These are phyloP conservation scores for Acleris cristana DNA, from an alignment of 2,888 invertebrate species.

Conservation along the genomic window DNA sequence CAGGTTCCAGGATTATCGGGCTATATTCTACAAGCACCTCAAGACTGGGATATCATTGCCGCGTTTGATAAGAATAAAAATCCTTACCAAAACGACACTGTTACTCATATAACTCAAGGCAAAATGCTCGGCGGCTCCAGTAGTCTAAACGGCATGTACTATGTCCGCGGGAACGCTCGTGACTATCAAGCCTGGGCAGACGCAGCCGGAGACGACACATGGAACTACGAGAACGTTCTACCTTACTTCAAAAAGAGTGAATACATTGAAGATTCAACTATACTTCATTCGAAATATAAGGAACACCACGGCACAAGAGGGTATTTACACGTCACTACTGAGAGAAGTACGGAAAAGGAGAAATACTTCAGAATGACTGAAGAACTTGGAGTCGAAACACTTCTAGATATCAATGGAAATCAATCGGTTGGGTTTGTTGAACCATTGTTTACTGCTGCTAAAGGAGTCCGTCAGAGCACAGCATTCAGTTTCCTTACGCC, in stretches of 20 bases:
- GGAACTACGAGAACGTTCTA: slow-evolving; percentile 44
- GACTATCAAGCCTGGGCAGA: slow-evolving; percentile 48
- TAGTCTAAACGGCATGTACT: slow-evolving; percentile 44
- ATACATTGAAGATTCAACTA: slow-evolving; percentile 41
- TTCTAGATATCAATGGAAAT: slow-evolving; percentile 13
- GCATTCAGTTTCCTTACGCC: slow-evolving; percentile 87
- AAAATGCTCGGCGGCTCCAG: slow-evolving; percentile 48
- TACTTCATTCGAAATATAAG: slow-evolving; percentile 33
- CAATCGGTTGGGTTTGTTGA: slow-evolving; percentile 33
- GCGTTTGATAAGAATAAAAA: slow-evolving; percentile 37
- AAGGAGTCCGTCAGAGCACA: slow-evolving; percentile 88
- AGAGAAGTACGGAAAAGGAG: neutral
- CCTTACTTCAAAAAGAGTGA: slow-evolving; percentile 50
- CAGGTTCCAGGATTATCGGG: slow-evolving; percentile 12
- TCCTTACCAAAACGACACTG: slow-evolving; percentile 30
- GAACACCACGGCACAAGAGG: slow-evolving; percentile 17
- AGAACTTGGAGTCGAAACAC: slow-evolving; percentile 10
- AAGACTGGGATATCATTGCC: slow-evolving; percentile 46
- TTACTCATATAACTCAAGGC: slow-evolving; percentile 39
- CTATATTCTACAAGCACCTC: neutral
- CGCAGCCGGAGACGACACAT: slow-evolving; percentile 41
- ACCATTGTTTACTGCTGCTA: slow-evolving; percentile 72
- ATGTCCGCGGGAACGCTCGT: slow-evolving; percentile 45
- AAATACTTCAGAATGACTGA: slow-evolving; percentile 10
- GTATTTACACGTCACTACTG: slow-evolving; percentile 8